A percentile compares a stretch with the other conserved stretches of the same genome.
These are phyloP conservation scores for Graptemys geographica DNA, from an alignment of 2,797 vertebrate species.

Conservation along the genomic window DNA sequence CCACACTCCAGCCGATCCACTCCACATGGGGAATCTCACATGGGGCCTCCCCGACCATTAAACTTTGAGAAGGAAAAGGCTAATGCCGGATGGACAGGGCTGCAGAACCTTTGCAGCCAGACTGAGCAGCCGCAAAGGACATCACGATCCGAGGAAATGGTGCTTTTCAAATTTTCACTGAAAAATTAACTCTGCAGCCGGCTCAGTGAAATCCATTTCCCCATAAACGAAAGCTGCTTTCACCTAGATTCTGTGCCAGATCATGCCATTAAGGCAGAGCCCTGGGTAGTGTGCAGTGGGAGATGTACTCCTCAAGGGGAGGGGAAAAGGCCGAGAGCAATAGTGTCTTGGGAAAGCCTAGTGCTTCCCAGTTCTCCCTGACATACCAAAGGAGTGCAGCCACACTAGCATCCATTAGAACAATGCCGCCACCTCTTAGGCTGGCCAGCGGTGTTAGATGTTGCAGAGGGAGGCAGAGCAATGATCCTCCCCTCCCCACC, in stretches of 20 bases:
- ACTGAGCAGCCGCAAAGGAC: slow-evolving; percentile 52
- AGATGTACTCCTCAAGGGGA: neutral
- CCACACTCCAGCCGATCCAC: neutral
- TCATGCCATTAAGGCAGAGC: neutral
- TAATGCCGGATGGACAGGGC: neutral
- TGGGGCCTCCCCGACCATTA: neutral
- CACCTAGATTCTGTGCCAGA: neutral
- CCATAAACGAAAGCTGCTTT: neutral
- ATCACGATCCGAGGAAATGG: slow-evolving; percentile 9
- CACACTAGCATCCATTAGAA: neutral
- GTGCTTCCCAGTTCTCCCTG: neutral
- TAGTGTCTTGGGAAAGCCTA: neutral
- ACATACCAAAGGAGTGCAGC: neutral
- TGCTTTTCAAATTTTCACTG: slow-evolving; percentile 37
- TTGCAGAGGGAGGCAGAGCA: neutral
- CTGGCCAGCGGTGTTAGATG: neutral
- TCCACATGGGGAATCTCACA: neutral
- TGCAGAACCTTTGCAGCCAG: slow-evolving; percentile 37
- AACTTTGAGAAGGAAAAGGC: neutral
- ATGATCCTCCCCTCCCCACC: neutral
- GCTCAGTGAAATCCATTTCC: neutral
- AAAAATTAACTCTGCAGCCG: neutral
- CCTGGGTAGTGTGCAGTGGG: accelerated
- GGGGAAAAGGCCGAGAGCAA: neutral
- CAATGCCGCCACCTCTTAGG: neutral